Evolutionary conservation across 53 echinoderm and acorn worm genomes (phyloP), one percentile per base, ranked within the genome.

Genomic region (Holothuria leucospilota): DNA sequence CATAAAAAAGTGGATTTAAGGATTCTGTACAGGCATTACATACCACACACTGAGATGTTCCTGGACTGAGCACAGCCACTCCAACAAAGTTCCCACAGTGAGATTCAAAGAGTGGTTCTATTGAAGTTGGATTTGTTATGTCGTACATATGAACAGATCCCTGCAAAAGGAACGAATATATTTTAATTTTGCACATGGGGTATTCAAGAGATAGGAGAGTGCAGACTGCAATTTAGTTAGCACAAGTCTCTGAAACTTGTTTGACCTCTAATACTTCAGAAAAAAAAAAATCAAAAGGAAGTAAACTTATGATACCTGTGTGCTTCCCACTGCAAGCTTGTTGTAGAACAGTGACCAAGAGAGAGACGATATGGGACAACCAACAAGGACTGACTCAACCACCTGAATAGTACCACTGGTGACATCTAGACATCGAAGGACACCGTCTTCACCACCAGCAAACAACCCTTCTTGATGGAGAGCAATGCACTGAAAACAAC

Each of bases 31-130:
- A 46, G 46, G 2, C 11, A 46, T 46, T 82, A 74, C 98, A 91
- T 86, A 97, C 98, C 90, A 95, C 99, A 93, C 99, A 98, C 62
- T 98, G 93, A 30, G 93, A 92, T 20, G 90, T 95, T 42, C 99
- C 99, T 23, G 99, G 99, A 6, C 90, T 87, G 77, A 99, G 66
- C 39, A 92, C 81, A n/a, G 86, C 87, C 12, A 95, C 82, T 14
- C 93, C 95, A 15, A 99, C 87, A 87, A 99, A 99, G 89, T 95
- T 93, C 29, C 99, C 99, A 82, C 83, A 90, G 82, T 99, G 99
- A 38, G 92, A 88, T 40, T 95, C 99, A 68, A 92, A 59, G 40
- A 99, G 58, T 7, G 81, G 82, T 39, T 95, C 87, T 13, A 92
- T 82, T 5, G 91, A 88, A 62, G 92, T 95, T 29, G 93, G 94